phyloP scores from a whole-genome alignment of 92 coral and sea anemone genomes.

The Paramuricea clavata region DNA sequence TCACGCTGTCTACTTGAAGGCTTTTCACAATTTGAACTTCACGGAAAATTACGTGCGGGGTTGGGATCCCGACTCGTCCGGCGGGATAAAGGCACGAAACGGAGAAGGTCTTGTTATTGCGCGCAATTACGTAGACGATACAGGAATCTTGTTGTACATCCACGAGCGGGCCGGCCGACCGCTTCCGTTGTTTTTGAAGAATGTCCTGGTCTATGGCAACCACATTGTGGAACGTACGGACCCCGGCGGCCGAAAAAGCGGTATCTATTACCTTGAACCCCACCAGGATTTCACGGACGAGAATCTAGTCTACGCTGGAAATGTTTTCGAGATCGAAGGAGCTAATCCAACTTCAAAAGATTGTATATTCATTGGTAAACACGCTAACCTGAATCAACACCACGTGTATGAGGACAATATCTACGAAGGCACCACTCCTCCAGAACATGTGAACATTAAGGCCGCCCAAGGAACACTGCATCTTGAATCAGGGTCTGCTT shows the following conservation, averaged over 20 bases:
- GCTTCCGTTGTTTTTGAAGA: no score
- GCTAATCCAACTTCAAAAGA: not conserved
- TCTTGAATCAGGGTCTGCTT: not conserved
- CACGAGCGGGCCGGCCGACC: no score
- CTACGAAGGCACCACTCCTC: conserved; percentile 35
- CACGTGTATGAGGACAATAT: conserved; percentile 67
- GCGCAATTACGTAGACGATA: conserved; percentile 63
- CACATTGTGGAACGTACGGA: conserved; percentile 44
- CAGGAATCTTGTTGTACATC: conserved; percentile 57
- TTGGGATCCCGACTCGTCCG: conserved; percentile 46
- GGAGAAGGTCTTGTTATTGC: conserved; percentile 49
- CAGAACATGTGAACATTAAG: conserved; percentile 32
- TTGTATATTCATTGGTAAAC: conserved; percentile 41
- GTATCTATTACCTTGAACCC: conserved; percentile 43
- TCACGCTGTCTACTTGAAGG: conserved; percentile 70
- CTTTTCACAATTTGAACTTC: conserved; percentile 25
- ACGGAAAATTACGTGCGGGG: conserved; percentile 62
- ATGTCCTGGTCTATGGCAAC: conserved; percentile 66
- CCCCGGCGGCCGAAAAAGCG: not conserved
- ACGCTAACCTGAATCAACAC: conserved; percentile 49
- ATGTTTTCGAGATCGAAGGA: conserved; percentile 54
- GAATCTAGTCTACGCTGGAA: conserved; percentile 45
- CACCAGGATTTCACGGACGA: conserved; percentile 55
- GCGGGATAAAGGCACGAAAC: conserved; percentile 65
- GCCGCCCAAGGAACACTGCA: not conserved